Evolutionary conservation across 2,888 invertebrate genomes (phyloP).

Genomic region (Charanyca ferruginea): DNA sequence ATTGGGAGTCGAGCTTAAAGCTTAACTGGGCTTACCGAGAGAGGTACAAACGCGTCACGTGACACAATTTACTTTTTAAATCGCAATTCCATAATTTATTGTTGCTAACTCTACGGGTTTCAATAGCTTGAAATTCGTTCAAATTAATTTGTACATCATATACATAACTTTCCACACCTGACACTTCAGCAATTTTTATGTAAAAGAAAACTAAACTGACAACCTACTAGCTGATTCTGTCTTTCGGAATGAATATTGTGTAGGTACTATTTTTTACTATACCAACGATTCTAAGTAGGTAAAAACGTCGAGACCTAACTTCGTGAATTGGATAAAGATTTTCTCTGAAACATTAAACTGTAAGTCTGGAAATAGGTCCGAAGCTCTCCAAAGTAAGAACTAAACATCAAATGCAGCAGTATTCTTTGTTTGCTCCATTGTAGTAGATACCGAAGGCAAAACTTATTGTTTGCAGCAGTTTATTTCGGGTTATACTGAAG

Average conservation of each 20-base stretch:
- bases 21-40: conserved; percentile 26
- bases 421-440: conserved; percentile 33
- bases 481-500: conserved; percentile 1
- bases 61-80: conserved; percentile 13
- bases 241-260: neutral
- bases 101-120: no score
- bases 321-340: conserved; percentile 17
- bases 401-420: conserved; percentile 2
- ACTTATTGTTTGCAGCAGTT: neutral
- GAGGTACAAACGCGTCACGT: neutral
- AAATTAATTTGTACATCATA: no score
- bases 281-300: neutral
- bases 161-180: no score
- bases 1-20: conserved; percentile 32
- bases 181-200: neutral
- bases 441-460: conserved; percentile 2
- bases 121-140: no score
- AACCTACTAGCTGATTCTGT: neutral
- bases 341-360: conserved; percentile 23
- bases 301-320: neutral
- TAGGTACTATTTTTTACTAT: neutral
- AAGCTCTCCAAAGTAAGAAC: conserved; percentile 7
- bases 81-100: conserved; percentile 15
- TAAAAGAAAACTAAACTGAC: no score
- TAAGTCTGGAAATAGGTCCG: conserved; percentile 15